Conservation (phyloP, 2,888 invertebrate species). For the Dione vanillae region DNA sequence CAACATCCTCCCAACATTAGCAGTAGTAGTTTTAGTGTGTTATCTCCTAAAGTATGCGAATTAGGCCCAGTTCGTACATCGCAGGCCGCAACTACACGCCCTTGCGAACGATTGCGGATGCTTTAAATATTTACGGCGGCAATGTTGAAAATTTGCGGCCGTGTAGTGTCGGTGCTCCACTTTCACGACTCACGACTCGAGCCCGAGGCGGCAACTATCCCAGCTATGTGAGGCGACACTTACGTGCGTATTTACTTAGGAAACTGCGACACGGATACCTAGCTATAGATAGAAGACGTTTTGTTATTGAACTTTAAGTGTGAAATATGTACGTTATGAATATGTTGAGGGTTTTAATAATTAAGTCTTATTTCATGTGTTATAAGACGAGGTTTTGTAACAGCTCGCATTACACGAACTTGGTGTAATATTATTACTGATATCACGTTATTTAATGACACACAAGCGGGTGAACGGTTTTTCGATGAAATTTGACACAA, state of each 20-base stretch:
- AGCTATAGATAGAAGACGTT: too few species aligned
- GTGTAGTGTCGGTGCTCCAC: neutral
- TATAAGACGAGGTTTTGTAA: neutral
- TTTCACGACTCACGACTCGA: conserved; percentile 15
- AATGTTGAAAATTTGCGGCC: conserved; percentile 30
- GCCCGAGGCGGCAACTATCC: conserved; percentile 21
- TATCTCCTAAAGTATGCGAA: conserved; percentile 2
- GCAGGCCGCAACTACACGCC: conserved; percentile 12
- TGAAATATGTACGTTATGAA: neutral
- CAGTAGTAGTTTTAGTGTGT: neutral
- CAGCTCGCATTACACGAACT: neutral
- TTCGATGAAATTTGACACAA: conserved; percentile 1
- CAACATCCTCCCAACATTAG: neutral
- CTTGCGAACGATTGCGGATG: conserved; percentile 32
- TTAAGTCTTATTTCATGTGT: neutral
- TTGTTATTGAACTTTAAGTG: neutral
- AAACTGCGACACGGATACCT: too few species aligned
- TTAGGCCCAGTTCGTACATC: conserved; percentile 1
- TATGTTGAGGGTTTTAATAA: neutral
- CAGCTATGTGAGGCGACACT: conserved; percentile 3
- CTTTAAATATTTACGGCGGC: conserved; percentile 33
- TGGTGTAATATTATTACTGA: neutral
- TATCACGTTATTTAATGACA: neutral
- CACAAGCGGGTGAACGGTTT: neutral
- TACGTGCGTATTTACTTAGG: neutral